Conservation (phyloP, 2,888 invertebrate genomes). For the Pseudeuparius sepicola region DNA sequence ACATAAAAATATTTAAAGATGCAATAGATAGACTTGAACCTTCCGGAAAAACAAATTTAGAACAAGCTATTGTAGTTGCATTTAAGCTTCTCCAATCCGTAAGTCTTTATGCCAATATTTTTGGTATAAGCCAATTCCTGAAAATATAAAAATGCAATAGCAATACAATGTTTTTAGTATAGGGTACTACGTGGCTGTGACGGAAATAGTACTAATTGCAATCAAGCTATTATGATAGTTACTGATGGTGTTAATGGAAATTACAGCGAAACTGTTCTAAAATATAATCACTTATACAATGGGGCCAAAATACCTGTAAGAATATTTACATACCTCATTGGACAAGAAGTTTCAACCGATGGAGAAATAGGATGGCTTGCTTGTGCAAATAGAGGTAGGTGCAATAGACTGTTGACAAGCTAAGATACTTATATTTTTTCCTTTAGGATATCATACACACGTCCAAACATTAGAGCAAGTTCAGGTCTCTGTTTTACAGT, state of each 20-base stretch:
- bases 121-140: too few species aligned
- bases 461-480: constrained; percentile 94
- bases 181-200: constrained; percentile 30
- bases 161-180: constrained; percentile 1
- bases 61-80: constrained; percentile 70
- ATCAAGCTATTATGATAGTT: constrained; percentile 92
- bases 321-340: constrained; percentile 92
- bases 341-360: constrained; percentile 85
- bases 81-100: constrained; percentile 72
- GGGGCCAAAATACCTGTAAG: constrained; percentile 70
- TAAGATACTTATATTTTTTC: not conserved
- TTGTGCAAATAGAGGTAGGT: constrained; percentile 78
- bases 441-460: constrained; percentile 84
- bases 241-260: constrained; percentile 91
- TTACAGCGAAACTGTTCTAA: constrained; percentile 72
- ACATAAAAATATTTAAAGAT: constrained; percentile 62
- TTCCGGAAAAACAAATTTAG: constrained; percentile 75
- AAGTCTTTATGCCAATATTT: constrained; percentile 27
- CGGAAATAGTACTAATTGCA: constrained; percentile 54
- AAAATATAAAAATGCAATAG: not conserved
- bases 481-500: constrained; percentile 90
- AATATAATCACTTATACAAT: constrained; percentile 64
- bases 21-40: constrained; percentile 58
- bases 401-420: not conserved
- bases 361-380: constrained; percentile 90